Base-by-base conservation (phyloP, 1,140 invertebrate species). In the Choristoneura fumiferana region DNA sequence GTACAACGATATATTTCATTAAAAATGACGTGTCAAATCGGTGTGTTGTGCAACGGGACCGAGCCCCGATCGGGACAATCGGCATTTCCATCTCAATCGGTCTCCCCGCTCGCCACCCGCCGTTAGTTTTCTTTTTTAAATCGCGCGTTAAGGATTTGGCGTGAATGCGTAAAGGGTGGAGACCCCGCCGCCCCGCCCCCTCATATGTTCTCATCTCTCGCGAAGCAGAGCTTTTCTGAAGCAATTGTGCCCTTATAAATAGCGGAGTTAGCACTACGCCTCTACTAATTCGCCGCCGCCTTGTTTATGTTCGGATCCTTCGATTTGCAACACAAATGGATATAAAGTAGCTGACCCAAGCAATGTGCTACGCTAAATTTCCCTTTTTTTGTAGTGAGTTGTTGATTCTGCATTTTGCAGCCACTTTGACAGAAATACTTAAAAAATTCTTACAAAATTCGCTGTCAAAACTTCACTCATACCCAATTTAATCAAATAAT, bases 61-160 rank as follows among this genome's bases (percentile, higher is more conserved):
- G 38, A 35, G 40, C 69, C 78, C 62, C 67, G 71, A 75, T 78
- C 77, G 76, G 76, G 74, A 76, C 78, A 80, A 81, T 84, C 78
- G 81, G 73, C 75, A 80, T 87, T 87, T 81, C 77, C 81, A 78
- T 80, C 76, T 81, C 78, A 74, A 81, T 78, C 74, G 67, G 49
- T 60, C 54, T 62, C 68, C 37, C 35, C 61, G 67, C 64, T 69
- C 69, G 62, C 63, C 56, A 18, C 13, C 36, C 38, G 63, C 68
- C 71, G 80, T 85, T 81, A 81, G 78, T 84, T 84, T 86, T 85
- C 77, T 82, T 87, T 87, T 84, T 87, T 87, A 85, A 85, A 87
- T 83, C 80, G 77, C 81, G 77, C 78, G 80, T 85, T 84, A 84
- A 85, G 76, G 81, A 86, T 83, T 83, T 77, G 74, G 79, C 81